Percentiles rank a stretch among this genome's conserved stretches.
phyloP scores from a whole-genome alignment of 2,113 vertebrate species.

The Camarhynchus parvulus region DNA sequence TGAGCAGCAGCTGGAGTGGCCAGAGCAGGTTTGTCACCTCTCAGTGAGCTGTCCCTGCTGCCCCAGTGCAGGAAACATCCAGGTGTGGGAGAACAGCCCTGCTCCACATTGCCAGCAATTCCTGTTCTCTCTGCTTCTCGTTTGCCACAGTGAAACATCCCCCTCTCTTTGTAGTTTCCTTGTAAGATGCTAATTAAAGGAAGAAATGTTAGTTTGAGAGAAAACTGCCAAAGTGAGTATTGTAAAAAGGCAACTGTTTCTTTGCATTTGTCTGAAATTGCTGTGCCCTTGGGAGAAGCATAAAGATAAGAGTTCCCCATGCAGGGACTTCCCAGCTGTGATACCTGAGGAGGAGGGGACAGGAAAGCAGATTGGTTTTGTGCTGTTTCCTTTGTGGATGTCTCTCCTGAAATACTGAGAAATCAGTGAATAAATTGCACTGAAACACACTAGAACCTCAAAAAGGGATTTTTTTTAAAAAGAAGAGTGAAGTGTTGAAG shows the following conservation, averaged over 20 bases:
- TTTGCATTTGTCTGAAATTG: not conserved
- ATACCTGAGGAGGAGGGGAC: not conserved
- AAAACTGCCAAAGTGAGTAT: not conserved
- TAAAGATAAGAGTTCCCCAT: fast-evolving
- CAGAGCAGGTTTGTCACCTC: not conserved
- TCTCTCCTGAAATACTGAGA: not conserved
- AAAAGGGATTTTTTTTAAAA: not conserved
- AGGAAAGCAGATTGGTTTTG: not conserved
- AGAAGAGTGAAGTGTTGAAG: not conserved
- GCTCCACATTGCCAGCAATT: not conserved
- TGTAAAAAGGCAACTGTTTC: slow-evolving; percentile 7
- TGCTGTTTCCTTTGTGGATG: not conserved
- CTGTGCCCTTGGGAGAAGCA: not conserved
- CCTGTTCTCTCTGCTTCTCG: not conserved
- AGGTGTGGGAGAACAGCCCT: not conserved
- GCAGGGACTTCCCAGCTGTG: not conserved
- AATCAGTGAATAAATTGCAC: not conserved
- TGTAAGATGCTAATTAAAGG: not conserved
- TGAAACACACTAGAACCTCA: not conserved
- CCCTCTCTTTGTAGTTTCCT: not conserved
- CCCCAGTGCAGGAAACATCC: not conserved
- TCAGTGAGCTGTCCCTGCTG: not conserved
- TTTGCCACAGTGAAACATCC: not conserved
- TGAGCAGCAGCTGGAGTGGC: not conserved
- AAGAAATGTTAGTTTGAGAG: slow-evolving; percentile 8